Evolutionary conservation across 2,888 invertebrate genomes (phyloP), one percentile per base, ranked within the genome.

Genomic region (Lacanobia oleracea): DNA sequence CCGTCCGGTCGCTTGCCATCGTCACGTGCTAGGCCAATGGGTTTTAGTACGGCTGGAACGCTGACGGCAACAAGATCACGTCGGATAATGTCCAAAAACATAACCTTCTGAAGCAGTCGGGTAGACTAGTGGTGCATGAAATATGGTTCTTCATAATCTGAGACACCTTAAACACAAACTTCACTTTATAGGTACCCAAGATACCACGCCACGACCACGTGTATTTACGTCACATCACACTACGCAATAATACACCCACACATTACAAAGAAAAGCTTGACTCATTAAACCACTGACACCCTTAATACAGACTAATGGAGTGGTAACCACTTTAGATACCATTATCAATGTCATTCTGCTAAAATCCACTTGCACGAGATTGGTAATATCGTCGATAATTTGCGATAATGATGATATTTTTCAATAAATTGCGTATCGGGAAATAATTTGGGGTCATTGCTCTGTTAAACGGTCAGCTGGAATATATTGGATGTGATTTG

Each of bases 281-380:
- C 51, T 67, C 68, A 51, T 67, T 53, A 67, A 64, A 57, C 3
- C 59, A 63, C 37, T 59, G 45, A 33, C 37, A 70, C 16, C 43
- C 64, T 48, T 54, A 69, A 60, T 45, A 27, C 67, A 60, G 60
- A 48, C 69, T 88, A 86, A 88, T 88, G 86, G 85, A 67, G 67
- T 75, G 45, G n/a, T 69, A 64, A 65, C 60, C 77, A 85, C 85
- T 88, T 75, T 62, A 86, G 88, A 88, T 88, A 84, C 8, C 51
- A 18, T 16, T 86, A 85, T 87, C 81, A 57, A 45, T 77, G 78
- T 77, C 81, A 81, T 73, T 77, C 48, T 53, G 33, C 64, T 78
- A 45, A 74, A 86, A 80, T 79, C 65, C 72, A 60, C 75, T 76
- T 33, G 43, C 23, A 33, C 14, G 57, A 67, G 79, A 83, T 83